Base-by-base conservation (phyloP, 2,113 vertebrate genomes). In the Anoura caudifer region DNA sequence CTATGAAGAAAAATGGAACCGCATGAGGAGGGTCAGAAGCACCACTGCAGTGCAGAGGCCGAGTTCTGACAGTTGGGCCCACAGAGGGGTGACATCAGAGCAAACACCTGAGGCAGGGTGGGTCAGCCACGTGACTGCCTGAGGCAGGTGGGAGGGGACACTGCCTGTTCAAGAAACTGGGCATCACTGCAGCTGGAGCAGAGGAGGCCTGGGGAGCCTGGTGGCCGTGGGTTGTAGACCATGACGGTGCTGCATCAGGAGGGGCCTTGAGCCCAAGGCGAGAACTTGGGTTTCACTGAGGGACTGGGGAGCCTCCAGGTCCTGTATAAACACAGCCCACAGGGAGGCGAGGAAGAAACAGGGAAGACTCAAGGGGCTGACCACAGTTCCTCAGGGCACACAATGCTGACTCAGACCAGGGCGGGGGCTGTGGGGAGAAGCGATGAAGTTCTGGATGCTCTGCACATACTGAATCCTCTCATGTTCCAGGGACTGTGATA, bases 111-210 rank as follows among this genome's bases (percentile, higher is more conserved):
- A 38, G 63, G 47, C 5, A 24, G n/a, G 24, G 17, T 33, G 31
- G 50, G 31, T 16, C 0, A 16, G 38, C 2, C 28, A 45, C 0
- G 0, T 31, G 36, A 38, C 4, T 26, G 28, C 24, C 9, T 3
- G 8, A 20, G 7, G 7, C 7, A 15, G 3, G 2, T 5, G 10
- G 33, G 61, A 43, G 7, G 17, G 26, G 59, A 28, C 9, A 24
- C 52, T 24, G 15, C 14, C 16, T 0, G 5, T 36, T 73, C 20
- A 45, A 8, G 26, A 65, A 84, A 36, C 22, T 2, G 31, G 31
- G 9, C 20, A 12, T 22, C 69, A n/a, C 12, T 19, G 31, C 6
- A 52, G 59, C 38, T 77, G 36, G 16, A 89, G 26, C 59, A 61
- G 22, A 4, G 47, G 7, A 86, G 24, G 22, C 1, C 13, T 38